Base-by-base conservation (phyloP, 1,140 invertebrate species). In the Aplysia californica region DNA sequence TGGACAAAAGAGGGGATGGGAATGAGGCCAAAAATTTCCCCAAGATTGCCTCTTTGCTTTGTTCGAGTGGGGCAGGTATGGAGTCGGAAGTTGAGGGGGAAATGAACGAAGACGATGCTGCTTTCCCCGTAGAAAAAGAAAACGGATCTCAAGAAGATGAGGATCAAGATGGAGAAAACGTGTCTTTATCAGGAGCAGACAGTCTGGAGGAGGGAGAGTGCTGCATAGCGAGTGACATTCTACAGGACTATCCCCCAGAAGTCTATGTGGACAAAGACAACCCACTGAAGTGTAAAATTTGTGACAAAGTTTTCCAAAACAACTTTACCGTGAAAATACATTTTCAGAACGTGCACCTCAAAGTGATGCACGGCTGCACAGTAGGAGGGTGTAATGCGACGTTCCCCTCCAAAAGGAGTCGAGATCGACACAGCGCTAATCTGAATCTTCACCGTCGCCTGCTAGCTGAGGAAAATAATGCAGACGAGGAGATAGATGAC, bases 301-400 rank as follows among this genome's bases (percentile, higher is more conserved):
- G 97, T 87, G 96, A 95, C 18, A 97, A 97, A 89, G 92, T 96
- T 81, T 98, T 98, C 90, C 95, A 96, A 87, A 98, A 97, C 85
- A 95, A 96, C 85, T 98, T 97, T 85, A 94, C 95, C n/a, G 94
- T 98, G 0, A 98, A 97, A 89, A 96, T 95, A 0, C 97, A 98
- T 86, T 98, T 97, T 89, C 96, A 97, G 91, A 98, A 96, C 88
- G 95, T 97, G 0, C 97, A 98, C 91, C 92, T 98, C 56, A 98
- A 98, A 89, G 89, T 98, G 75, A 97, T 98, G 94, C 97, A 98
- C 89, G 96, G 95, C 84, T 99, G 97, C 90, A 96, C 94, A 78
- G 94, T 98, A 2, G 96, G 97, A 77, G 97, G 97, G n/a, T 98
- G 97, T 87, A 96, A 96, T 87, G 96, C 96, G 0, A 94, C 96